Evolutionary conservation across 2,888 invertebrate species (phyloP).

Genomic region (Cheilosia scutellata): DNA sequence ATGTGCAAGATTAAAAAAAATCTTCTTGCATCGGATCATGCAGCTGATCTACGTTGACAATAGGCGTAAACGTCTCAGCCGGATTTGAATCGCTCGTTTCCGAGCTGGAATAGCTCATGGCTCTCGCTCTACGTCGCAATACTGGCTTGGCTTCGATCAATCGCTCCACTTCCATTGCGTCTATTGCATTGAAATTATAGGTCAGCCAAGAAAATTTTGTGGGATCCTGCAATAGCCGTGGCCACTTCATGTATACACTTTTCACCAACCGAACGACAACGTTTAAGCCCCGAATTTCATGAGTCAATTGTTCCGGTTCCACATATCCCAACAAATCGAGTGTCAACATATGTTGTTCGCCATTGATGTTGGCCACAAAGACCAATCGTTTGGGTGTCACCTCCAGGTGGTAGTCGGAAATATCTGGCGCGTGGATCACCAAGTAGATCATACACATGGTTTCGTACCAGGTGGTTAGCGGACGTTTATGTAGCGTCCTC

Average conservation of each 20-base stretch:
- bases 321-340: conserved; percentile 78
- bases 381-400: conserved; percentile 74
- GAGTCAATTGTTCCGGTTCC: conserved; percentile 77
- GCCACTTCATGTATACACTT: conserved; percentile 77
- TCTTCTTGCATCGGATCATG: conserved; percentile 58
- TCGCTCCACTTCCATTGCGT: conserved; percentile 72
- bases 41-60: conserved; percentile 50
- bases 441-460: conserved; percentile 79
- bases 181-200: conserved; percentile 77
- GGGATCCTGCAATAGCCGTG: conserved; percentile 77
- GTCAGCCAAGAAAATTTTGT: conserved; percentile 77
- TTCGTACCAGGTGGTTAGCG: conserved; percentile 79
- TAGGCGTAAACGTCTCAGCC: conserved; percentile 62
- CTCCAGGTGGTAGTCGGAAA: conserved; percentile 78
- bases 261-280: conserved; percentile 79
- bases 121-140: not conserved
- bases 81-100: conserved; percentile 36
- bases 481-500: conserved; percentile 77
- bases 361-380: conserved; percentile 74
- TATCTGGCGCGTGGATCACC: conserved; percentile 78
- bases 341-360: conserved; percentile 73
- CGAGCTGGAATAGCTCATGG: conserved; percentile 28
- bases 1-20: conserved; percentile 4
- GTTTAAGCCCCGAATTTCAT: conserved; percentile 79
- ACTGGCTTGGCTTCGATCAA: conserved; percentile 20